Evolutionary conservation across 64 coral and sea anemone genomes (phyloP).

Genomic region (Montipora efflorescens): DNA sequence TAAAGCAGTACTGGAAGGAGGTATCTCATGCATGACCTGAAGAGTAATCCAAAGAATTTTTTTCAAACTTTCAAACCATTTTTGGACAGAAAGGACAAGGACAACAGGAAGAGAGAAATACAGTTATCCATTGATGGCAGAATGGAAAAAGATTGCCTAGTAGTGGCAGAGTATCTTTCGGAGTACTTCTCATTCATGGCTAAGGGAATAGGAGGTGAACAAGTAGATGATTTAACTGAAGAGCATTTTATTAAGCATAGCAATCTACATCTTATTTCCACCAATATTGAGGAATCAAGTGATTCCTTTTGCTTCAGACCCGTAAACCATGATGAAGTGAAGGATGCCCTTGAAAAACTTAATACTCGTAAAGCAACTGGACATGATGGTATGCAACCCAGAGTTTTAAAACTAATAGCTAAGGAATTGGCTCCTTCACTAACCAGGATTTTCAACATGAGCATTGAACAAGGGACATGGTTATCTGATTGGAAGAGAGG

Average conservation of each 20-base stretch:
- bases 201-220: slow-evolving; percentile 6
- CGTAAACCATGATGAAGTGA: slow-evolving; percentile 4
- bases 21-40: slow-evolving; percentile 57
- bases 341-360: slow-evolving; percentile 20
- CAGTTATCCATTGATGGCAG: slow-evolving; percentile 13
- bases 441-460: background rate
- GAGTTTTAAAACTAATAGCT: slow-evolving; percentile 25
- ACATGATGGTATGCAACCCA: slow-evolving; percentile 39
- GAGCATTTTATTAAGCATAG: slow-evolving; percentile 11
- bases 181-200: slow-evolving; percentile 53
- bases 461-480: background rate
- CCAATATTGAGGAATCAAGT: background rate
- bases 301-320: slow-evolving; percentile 45
- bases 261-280: background rate
- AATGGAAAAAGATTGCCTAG: slow-evolving; percentile 4
- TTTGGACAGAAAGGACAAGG: background rate
- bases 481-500: background rate
- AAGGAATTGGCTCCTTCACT: background rate
- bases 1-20: slow-evolving; percentile 54
- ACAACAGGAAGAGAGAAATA: slow-evolving; percentile 7
- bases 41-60: slow-evolving; percentile 35
- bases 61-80: slow-evolving; percentile 40
- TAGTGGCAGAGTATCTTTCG: slow-evolving; percentile 33
- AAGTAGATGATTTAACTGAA: slow-evolving; percentile 12
- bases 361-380: slow-evolving; percentile 29